Percentiles rank a stretch among this genome's conserved stretches.
Evolutionary conservation across 2,113 vertebrate species (phyloP).

Genomic region (Spea multiplicata): DNA sequence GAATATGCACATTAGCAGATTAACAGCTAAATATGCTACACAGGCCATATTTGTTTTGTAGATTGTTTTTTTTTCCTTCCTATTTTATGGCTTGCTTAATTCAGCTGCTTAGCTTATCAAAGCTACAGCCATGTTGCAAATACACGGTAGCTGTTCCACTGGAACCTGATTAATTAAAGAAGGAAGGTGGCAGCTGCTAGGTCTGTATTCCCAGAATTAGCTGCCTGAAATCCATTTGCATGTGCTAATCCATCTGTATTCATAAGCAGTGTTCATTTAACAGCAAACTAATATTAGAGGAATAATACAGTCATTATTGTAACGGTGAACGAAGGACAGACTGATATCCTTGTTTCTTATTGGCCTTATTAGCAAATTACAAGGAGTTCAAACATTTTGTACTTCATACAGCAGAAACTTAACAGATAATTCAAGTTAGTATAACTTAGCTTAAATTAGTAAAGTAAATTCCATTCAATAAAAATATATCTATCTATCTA

Average conservation of each 20-base stretch:
- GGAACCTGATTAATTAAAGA: constrained; percentile 42
- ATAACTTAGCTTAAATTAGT: too few species aligned
- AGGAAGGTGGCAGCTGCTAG: constrained; percentile 40
- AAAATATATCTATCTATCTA: too few species aligned
- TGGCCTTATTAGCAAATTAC: constrained; percentile 34
- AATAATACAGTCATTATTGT: constrained; percentile 13
- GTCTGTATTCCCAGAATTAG: constrained; percentile 38
- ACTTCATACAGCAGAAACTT: constrained; percentile 5
- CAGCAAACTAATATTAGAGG: constrained; percentile 29
- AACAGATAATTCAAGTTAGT: background rate
- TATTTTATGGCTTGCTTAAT: constrained; percentile 42
- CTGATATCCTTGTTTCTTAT: constrained; percentile 25
- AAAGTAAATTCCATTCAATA: too few species aligned
- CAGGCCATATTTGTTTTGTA: too few species aligned
- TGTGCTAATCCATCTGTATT: constrained; percentile 32
- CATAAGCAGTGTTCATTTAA: constrained; percentile 37
- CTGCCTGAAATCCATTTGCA: constrained; percentile 37
- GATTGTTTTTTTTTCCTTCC: constrained; percentile 1
- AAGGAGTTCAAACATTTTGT: constrained; percentile 6
- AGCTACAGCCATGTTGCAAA: constrained; percentile 36
- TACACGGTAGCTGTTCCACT: constrained; percentile 36
- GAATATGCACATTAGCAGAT: too few species aligned
- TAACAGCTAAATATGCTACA: too few species aligned
- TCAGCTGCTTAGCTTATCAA: constrained; percentile 42
- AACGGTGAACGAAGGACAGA: background rate